These are phyloP conservation scores for Syrista parreyssii DNA, from an alignment of 2,888 invertebrate species.

Conservation along the genomic window DNA sequence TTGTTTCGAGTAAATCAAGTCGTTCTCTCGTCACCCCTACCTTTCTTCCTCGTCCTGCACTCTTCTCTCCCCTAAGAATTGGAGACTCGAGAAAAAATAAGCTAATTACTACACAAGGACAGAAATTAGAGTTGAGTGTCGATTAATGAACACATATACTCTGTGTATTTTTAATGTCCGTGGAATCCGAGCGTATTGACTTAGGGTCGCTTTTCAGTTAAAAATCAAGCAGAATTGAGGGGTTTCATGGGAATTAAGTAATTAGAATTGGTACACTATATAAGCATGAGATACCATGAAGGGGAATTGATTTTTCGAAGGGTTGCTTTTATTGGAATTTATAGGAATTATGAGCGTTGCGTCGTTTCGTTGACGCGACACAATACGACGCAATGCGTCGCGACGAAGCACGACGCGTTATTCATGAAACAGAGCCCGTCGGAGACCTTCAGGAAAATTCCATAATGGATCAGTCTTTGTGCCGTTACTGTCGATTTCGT, in stretches of 20 bases:
- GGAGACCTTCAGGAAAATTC: conserved; percentile 33
- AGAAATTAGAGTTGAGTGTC: not conserved
- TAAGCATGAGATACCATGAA: too few species aligned
- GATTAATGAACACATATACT: not conserved
- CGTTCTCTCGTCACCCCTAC: not conserved
- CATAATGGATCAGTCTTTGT: conserved; percentile 41
- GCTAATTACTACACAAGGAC: not conserved
- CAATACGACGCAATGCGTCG: not conserved
- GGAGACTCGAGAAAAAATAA: not conserved
- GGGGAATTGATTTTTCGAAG: not conserved
- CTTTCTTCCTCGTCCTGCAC: not conserved
- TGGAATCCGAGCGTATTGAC: not conserved
- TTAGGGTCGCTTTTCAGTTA: not conserved
- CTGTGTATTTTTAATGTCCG: not conserved
- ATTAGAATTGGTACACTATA: not conserved
- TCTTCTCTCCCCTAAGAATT: not conserved
- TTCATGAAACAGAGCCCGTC: conserved; percentile 29
- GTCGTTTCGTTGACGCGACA: not conserved
- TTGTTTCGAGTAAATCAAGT: conserved; percentile 60
- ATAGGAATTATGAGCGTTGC: not conserved
- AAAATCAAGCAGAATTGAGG: not conserved
- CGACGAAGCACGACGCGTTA: not conserved
- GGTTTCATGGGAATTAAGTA: not conserved
- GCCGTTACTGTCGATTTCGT: conserved; percentile 30
- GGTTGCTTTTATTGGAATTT: not conserved